Evolutionary conservation across 2,113 vertebrate species (phyloP), one percentile per base, ranked within the genome.

Genomic region (Tautogolabrus adspersus): DNA sequence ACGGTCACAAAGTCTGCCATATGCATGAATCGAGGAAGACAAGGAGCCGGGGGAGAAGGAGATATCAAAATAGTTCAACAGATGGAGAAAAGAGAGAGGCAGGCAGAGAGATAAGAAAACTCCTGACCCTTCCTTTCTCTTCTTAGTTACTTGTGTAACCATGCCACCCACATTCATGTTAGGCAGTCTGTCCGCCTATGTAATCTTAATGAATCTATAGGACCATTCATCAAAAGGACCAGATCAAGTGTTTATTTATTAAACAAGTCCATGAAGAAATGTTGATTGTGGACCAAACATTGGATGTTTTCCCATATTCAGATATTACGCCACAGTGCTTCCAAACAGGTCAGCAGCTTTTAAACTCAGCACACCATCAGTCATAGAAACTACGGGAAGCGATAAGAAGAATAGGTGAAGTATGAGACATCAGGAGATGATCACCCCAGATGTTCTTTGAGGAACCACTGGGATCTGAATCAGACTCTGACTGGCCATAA

Each of bases 1-100:
- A 90, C 72, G 82, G 88, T 92, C 89, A 84, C 87, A 85, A 85
- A 75, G 83, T 88, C 83, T 87, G 90, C 90, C 80, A 76, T 87
- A 62, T 82, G 66, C 75, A 59, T 83, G 76, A 84, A 87, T 71
- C 40, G 42, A 89, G 76, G 61, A 84, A 85, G 86, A 85, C 61
- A 74, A 79, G 76, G 79, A 85, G 71, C 80, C 58, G 38, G 30
- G 76, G 62, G 60, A 77, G 65, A 82, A 18, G 54, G 55, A 73
- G 80, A 84, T 77, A 85, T 82, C 75, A 76, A 51, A 83, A 74
- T 64, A 69, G 42, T 62, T 85, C 11, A 40, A 51, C 38, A 37
- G 52, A 72, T 74, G 42, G 5, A 79, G 30, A 65, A 51, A 55
- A 60, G 59, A 64, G 12, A 69, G 30, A 73, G 57, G 38, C 19